Base-by-base conservation (phyloP, 1,140 invertebrate genomes). In the Nautilus pompilius region DNA sequence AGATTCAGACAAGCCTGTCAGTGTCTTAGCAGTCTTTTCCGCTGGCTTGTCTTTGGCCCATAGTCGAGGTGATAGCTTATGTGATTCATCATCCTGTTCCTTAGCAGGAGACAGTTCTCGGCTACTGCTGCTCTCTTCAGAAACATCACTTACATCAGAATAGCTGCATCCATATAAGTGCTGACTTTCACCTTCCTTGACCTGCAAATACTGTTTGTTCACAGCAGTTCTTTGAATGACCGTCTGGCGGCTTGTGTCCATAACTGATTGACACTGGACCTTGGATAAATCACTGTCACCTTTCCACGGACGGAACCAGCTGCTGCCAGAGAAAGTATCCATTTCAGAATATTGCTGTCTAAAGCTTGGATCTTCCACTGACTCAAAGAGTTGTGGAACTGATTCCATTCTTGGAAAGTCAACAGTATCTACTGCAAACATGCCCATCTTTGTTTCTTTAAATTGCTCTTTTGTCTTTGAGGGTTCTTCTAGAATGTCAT, bases 51-150 rank as follows among this genome's bases (percentile, higher is more conserved):
- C 22, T n/a, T 32, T n/a, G 24, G 13, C 26, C 26, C 34, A n/a
- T 17, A 53, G 6, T 10, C 36, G 46, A 2, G 46, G 54, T 29
- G 62, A 56, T 32, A 64, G 54, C 24, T 62, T 56, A 30, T 41
- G 29, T 20, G 34, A 26, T 5, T 34, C 60, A 8, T 53, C 32
- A 22, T 64, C 62, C 8, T 34, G 22, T 15, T 56, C 62, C 15
- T 65, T 65, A 30, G 68, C 68, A 4, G 70, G 70, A 3, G 67
- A 69, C 45, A 66, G 67, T 51, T 72, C 70, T 45, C 70, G 51
- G 56, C 69, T 71, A 55, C 70, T 72, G 51, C 70, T 66, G 58
- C 65, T 67, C 49, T 69, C 70, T 29, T 71, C 69, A 20, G 49
- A 53, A 22, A 53, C 49, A 26, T 53, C 49, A 53, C 49, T 53